phyloP scores from a whole-genome alignment of 2,888 invertebrate species.

The Platycheirus albimanus region DNA sequence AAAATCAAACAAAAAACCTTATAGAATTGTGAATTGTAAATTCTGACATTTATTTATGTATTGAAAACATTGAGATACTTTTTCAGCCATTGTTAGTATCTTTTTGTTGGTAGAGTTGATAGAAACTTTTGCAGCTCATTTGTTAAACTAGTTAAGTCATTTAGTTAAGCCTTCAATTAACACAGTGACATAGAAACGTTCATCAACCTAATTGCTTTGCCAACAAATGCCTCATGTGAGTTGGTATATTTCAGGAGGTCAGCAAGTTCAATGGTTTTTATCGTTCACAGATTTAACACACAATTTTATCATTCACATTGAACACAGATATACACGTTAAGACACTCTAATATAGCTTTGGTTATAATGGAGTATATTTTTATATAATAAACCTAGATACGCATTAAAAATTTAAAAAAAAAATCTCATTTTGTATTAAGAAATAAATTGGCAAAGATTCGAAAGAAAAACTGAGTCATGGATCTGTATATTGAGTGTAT shows the following conservation, averaged over 20 bases:
- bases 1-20: too few species aligned
- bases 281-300: slow-evolving; percentile 17
- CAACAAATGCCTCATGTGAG: slow-evolving; percentile 22
- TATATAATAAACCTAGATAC: too few species aligned
- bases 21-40: too few species aligned
- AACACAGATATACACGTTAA: neutral
- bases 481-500: too few species aligned
- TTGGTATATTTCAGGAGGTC: slow-evolving; percentile 41
- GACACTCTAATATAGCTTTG: too few species aligned
- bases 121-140: neutral
- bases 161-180: slow-evolving; percentile 28
- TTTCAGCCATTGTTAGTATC: neutral
- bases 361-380: too few species aligned
- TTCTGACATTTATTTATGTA: too few species aligned
- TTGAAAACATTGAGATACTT: neutral
- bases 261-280: slow-evolving; percentile 44
- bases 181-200: slow-evolving; percentile 17
- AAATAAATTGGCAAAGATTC: too few species aligned
- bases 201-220: slow-evolving; percentile 28
- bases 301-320: neutral
- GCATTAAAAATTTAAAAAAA: too few species aligned
- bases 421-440: too few species aligned
- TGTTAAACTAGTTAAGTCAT: slow-evolving; percentile 19
- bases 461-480: too few species aligned
- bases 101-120: slow-evolving; percentile 2